Percentiles rank a stretch among this genome's conserved stretches.
Conservation (phyloP, 2,797 vertebrate species). For the Xerus rutilus region DNA sequence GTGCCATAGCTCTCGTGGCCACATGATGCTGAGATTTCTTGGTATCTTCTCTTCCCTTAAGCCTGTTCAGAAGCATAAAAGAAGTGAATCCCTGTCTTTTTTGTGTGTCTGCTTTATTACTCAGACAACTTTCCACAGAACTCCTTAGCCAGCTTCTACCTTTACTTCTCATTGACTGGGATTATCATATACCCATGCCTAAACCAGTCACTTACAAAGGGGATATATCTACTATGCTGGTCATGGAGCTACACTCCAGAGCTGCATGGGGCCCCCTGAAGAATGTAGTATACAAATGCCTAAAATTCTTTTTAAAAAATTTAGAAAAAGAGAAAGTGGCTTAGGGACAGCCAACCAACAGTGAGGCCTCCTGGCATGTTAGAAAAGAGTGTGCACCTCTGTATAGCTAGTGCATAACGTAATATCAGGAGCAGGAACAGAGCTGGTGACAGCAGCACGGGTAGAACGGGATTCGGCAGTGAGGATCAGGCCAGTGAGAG, state of each 20-base stretch:
- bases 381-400: background rate
- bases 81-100: background rate
- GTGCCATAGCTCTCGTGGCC: background rate
- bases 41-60: background rate
- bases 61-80: background rate
- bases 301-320: no score
- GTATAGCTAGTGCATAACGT: background rate
- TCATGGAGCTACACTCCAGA: background rate
- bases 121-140: slow-evolving; percentile 15
- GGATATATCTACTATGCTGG: background rate
- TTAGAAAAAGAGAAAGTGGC: background rate
- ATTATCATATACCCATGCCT: background rate
- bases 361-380: background rate
- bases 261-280: background rate
- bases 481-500: background rate
- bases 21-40: background rate
- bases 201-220: background rate
- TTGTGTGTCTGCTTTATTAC: background rate
- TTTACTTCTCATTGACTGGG: background rate
- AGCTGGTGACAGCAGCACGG: background rate
- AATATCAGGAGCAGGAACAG: background rate
- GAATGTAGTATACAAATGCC: background rate
- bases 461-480: no score
- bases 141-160: background rate
- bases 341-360: background rate